Conservation (phyloP, 2,888 invertebrate species). For the Xestobium rufovillosum region DNA sequence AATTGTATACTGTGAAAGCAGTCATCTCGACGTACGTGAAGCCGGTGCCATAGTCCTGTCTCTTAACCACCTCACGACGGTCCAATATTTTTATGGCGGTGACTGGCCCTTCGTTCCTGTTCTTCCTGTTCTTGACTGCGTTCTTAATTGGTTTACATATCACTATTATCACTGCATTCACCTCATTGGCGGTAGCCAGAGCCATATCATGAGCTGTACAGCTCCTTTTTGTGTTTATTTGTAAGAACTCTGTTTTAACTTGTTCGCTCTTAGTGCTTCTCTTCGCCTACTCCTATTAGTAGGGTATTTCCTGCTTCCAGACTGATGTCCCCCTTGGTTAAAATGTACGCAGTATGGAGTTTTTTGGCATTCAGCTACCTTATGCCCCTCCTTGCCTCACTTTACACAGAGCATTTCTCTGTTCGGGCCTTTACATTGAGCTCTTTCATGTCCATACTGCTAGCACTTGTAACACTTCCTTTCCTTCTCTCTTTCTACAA, state of each 20-base stretch:
- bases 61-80: constrained; percentile 9
- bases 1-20: constrained; percentile 13
- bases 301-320: no score
- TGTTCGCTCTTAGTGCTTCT: constrained; percentile 8
- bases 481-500: constrained; percentile 15
- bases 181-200: neutral
- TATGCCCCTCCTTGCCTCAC: constrained; percentile 20
- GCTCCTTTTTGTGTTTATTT: no score
- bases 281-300: no score
- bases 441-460: constrained; percentile 16
- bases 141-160: constrained; percentile 15
- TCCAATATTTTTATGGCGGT: constrained; percentile 16
- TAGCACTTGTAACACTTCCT: constrained; percentile 20
- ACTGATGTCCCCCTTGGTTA: no score
- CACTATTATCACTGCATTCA: constrained; percentile 8
- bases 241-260: no score
- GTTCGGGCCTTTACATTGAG: constrained; percentile 20
- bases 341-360: constrained; percentile 18
- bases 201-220: neutral
- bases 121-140: constrained; percentile 15
- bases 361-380: constrained; percentile 15
- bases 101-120: constrained; percentile 14
- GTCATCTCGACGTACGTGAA: constrained; percentile 12
- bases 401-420: no score
- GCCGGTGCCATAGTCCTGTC: constrained; percentile 11